Evolutionary conservation across 1,140 invertebrate genomes (phyloP).

Genomic region (Chelonus insularis): DNA sequence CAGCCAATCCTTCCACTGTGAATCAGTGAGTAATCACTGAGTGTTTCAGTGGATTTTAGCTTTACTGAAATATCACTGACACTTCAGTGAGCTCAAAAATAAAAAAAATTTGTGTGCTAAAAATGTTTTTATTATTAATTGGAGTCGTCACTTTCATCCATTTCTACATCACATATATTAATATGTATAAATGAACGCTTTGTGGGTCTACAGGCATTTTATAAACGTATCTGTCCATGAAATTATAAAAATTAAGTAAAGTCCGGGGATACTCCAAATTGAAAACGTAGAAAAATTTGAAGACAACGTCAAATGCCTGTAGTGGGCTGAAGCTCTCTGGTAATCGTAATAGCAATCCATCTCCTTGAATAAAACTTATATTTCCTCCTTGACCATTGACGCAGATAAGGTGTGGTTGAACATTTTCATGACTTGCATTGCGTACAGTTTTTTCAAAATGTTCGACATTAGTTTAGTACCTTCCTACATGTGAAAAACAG

Average conservation of each 20-base stretch:
- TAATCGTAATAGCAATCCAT: not conserved
- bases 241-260: conserved; percentile 13
- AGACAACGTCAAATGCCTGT: not conserved
- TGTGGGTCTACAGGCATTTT: not conserved
- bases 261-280: conserved; percentile 1
- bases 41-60: too few species aligned
- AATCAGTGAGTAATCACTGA: too few species aligned
- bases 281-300: conserved; percentile 3
- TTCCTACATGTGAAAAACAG: not conserved
- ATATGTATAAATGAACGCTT: not conserved
- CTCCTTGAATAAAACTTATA: conserved; percentile 8
- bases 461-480: conserved; percentile 4
- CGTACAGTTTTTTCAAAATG: not conserved
- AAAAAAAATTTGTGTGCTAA: too few species aligned
- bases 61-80: too few species aligned
- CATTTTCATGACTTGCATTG: not conserved
- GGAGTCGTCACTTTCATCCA: too few species aligned
- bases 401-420: conserved; percentile 6
- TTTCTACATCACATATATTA: not conserved
- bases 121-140: too few species aligned
- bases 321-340: not conserved
- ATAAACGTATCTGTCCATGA: conserved; percentile 5
- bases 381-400: not conserved
- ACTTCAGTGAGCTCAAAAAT: too few species aligned
- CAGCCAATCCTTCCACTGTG: too few species aligned